Evolutionary conservation across 2,113 vertebrate species (phyloP).

Genomic region (Sialia sialis): DNA sequence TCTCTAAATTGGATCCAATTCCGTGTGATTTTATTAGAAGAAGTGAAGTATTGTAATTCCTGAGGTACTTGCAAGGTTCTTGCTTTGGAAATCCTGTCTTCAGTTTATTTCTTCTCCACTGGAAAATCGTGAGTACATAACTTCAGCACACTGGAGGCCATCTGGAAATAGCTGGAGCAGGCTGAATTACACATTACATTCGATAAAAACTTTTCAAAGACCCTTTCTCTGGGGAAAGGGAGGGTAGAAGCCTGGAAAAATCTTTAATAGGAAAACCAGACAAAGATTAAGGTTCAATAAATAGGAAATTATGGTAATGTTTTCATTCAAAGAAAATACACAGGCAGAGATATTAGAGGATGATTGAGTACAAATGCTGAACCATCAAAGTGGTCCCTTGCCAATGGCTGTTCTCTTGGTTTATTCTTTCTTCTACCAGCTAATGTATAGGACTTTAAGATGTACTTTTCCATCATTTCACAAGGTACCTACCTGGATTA

Average conservation of each 20-base stretch:
- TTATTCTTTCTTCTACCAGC: background rate
- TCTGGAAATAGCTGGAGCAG: conserved; percentile 7
- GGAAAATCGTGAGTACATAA: background rate
- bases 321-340: background rate
- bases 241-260: background rate
- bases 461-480: background rate
- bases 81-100: background rate
- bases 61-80: background rate
- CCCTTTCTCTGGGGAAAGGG: background rate
- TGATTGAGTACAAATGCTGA: background rate
- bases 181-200: background rate
- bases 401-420: background rate
- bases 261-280: background rate
- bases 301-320: background rate
- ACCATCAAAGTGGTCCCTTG: background rate
- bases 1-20: background rate
- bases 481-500: background rate
- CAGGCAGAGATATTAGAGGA: background rate
- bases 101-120: background rate
- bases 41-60: background rate
- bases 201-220: background rate
- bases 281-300: background rate
- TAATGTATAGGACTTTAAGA: background rate
- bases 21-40: background rate
- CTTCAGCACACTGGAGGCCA: background rate